Conservation (phyloP, 2,888 invertebrate species). For the Calephelis perditalis region DNA sequence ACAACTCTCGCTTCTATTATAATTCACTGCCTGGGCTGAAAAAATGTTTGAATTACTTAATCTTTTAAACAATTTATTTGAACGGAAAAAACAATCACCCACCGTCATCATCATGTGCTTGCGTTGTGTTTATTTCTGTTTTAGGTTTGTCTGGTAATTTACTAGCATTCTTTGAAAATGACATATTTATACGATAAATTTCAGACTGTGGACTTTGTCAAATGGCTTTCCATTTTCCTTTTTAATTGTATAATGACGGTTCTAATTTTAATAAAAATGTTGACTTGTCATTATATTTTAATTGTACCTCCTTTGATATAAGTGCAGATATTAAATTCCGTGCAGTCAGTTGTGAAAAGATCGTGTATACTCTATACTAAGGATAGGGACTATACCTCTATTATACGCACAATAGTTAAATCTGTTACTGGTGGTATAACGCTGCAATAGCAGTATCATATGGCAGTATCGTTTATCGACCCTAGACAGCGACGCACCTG, state of each 20-base stretch:
- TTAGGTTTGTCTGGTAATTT: constrained; percentile 61
- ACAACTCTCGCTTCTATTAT: constrained; percentile 49
- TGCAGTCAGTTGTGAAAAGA: no score
- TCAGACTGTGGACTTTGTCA: constrained; percentile 68
- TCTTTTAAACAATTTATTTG: constrained; percentile 45
- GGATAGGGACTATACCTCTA: no score
- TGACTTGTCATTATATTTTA: constrained; percentile 6
- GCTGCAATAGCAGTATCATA: no score
- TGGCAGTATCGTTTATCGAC: no score
- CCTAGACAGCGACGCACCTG: no score
- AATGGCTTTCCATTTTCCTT: constrained; percentile 66
- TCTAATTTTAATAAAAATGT: constrained; percentile 45
- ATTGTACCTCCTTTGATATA: not conserved
- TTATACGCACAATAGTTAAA: no score
- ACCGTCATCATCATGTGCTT: constrained; percentile 55
- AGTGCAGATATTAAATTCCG: no score
- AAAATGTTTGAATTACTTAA: constrained; percentile 29
- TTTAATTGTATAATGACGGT: constrained; percentile 51
- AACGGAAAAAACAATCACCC: constrained; percentile 25
- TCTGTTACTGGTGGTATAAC: no score
- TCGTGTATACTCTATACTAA: no score
- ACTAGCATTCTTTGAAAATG: constrained; percentile 64
- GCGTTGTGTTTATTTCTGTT: constrained; percentile 44
- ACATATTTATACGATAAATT: constrained; percentile 75
- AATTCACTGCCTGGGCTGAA: constrained; percentile 30